A percentile compares a stretch with the other conserved stretches of the same genome.
Conservation (phyloP, 1,140 invertebrate genomes). For the Amphibalanus amphitrite region DNA sequence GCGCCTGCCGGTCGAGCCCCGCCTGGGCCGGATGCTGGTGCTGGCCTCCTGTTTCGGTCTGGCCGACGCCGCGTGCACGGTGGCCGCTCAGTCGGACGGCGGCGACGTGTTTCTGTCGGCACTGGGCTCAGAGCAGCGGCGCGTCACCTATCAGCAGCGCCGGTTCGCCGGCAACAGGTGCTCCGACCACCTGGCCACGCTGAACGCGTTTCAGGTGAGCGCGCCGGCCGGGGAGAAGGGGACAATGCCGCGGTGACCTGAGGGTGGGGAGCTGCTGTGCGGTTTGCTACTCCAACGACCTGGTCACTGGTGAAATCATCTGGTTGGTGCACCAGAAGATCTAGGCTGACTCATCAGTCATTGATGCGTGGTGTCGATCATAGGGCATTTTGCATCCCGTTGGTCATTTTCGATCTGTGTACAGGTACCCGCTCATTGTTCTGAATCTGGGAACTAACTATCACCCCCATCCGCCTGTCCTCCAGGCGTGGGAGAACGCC, state of each 20-base stretch:
- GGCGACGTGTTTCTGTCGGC: slow-evolving; percentile 20
- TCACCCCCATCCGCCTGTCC: neutral
- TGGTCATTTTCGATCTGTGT: too few species aligned
- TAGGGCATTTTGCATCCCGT: too few species aligned
- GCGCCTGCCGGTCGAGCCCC: slow-evolving; percentile 75
- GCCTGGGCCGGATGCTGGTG: slow-evolving; percentile 88
- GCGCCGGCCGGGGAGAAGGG: too few species aligned
- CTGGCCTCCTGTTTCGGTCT: slow-evolving; percentile 66
- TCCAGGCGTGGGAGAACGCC: slow-evolving; percentile 58
- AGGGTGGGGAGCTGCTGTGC: too few species aligned
- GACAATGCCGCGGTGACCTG: too few species aligned
- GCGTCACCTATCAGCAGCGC: slow-evolving; percentile 56
- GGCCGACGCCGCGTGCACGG: slow-evolving; percentile 74
- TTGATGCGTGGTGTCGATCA: too few species aligned
- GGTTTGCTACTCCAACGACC: too few species aligned
- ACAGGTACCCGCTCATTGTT: too few species aligned
- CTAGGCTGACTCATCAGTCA: too few species aligned
- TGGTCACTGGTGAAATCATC: too few species aligned
- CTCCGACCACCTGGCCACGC: slow-evolving; percentile 88
- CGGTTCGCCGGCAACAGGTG: slow-evolving; percentile 64
- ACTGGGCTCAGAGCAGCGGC: slow-evolving; percentile 25
- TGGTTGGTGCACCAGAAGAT: too few species aligned
- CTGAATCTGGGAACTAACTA: too few species aligned
- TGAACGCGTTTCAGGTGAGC: slow-evolving; percentile 60
- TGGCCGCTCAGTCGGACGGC: slow-evolving; percentile 56